phyloP scores from a whole-genome alignment of 2,797 vertebrate genomes.

The Cyclopterus lumpus region DNA sequence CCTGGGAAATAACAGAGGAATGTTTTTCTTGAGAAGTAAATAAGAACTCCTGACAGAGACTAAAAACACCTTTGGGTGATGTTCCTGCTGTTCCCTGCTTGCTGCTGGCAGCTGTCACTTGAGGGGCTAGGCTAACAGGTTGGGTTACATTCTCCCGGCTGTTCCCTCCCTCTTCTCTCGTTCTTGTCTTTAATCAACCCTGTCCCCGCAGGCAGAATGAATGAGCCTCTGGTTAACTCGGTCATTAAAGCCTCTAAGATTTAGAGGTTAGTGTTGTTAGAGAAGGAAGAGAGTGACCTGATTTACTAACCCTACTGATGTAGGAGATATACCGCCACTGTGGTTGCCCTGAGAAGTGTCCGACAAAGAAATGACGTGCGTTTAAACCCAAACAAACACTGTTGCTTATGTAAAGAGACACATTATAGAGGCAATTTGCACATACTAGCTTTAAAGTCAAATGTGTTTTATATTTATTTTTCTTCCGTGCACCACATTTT shows the following conservation, averaged over 20 bases:
- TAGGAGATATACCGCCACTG: constrained; percentile 14
- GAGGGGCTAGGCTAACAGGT: constrained; percentile 77
- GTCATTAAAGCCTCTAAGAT: constrained; percentile 63
- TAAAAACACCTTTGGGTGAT: constrained; percentile 50
- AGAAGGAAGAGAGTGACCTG: constrained; percentile 42
- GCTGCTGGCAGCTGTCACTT: constrained; percentile 46
- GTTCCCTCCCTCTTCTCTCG: constrained; percentile 60
- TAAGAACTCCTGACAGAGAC: constrained; percentile 13
- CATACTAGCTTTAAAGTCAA: neutral
- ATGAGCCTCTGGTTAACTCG: constrained; percentile 52
- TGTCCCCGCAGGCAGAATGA: constrained; percentile 71
- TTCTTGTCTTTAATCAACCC: constrained; percentile 76
- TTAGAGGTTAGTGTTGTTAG: constrained; percentile 45
- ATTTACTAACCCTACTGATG: constrained; percentile 56
- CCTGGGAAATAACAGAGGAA: constrained; percentile 11
- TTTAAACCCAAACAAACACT: neutral
- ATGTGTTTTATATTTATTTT: neutral
- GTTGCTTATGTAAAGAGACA: neutral
- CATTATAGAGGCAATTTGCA: neutral
- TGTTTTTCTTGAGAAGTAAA: constrained; percentile 4
- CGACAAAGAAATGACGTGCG: constrained; percentile 4
- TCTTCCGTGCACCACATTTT: neutral
- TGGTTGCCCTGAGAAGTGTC: neutral
- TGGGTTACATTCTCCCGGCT: constrained; percentile 76
- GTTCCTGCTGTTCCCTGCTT: constrained; percentile 51